Evolutionary conservation across 2,888 invertebrate genomes (phyloP).

Genomic region (Scaptodrosophila latifasciaeformis): DNA sequence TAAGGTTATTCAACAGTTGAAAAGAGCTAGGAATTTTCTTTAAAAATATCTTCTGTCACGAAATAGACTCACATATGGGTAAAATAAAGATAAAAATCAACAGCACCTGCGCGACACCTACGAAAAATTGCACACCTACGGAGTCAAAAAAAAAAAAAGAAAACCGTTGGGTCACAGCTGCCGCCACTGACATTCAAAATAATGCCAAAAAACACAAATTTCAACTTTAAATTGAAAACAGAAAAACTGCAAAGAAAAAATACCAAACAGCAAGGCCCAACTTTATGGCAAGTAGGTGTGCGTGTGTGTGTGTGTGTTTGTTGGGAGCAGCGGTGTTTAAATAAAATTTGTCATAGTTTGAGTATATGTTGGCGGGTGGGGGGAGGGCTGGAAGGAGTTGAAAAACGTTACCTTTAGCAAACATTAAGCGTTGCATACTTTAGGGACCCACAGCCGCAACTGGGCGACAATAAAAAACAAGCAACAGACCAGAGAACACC

Average conservation of each 20-base stretch:
- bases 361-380: not conserved
- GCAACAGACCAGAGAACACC: conserved; percentile 24
- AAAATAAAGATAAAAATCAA: conserved; percentile 8
- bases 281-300: conserved; percentile 29
- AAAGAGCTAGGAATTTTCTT: no score
- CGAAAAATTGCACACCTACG: not conserved
- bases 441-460: conserved; percentile 48
- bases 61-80: not conserved
- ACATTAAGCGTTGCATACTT: conserved; percentile 64
- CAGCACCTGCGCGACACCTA: conserved; percentile 37
- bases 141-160: no score
- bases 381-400: conserved; percentile 23
- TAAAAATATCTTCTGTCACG: conserved; percentile 7
- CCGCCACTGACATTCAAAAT: conserved; percentile 46
- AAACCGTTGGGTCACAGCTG: conserved; percentile 40
- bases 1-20: conserved; percentile 1
- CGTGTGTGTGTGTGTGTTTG: conserved; percentile 16
- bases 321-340: conserved; percentile 5
- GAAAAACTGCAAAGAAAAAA: conserved; percentile 30
- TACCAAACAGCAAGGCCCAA: conserved; percentile 16
- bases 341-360: conserved; percentile 19
- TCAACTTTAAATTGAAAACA: conserved; percentile 65
- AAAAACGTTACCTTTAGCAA: conserved; percentile 47
- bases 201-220: conserved; percentile 37
- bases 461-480: conserved; percentile 62